Evolutionary conservation across 2,888 invertebrate genomes (phyloP), one percentile per base, ranked within the genome.

Genomic region (Fragum fragum): DNA sequence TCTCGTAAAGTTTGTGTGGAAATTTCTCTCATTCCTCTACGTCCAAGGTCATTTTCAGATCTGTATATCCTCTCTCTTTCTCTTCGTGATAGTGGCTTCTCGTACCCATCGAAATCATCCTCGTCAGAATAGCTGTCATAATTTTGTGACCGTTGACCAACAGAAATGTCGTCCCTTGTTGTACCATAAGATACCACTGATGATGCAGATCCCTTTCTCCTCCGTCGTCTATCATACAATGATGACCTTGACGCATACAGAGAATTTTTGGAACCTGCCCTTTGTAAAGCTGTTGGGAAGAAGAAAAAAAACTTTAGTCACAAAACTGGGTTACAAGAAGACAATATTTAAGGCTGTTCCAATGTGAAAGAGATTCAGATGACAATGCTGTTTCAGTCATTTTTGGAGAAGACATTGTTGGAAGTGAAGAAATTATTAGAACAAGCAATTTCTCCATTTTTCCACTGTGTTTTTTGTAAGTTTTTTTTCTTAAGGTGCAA

Each of bases 241-340:
- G 91, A 91, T 47, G 90, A 89, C 52, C 92, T 82, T 18, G 92
- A 92, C 14, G 92, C 88, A 82, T 92, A 92, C 23, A 92, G 74
- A 0, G 92, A 92, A 28, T 86, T 87, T 70, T 88, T 89, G 16
- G 92, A 92, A 6, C 88, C 85, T 16, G 91, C 79, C 68, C 92
- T 88, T 26, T 84, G 81, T 3, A 92, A 86, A 36, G 90, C 92
- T 92, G 87, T 21, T 85, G 77, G 36, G 53, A 7, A 55, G 26
- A 36, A 70, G 16, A 47, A 5, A 47, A n/a, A 9, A 47, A 9
- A 47, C n/a, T 47, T 47, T 47, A 47, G 47, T 47, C n/a, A 47
- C 39, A 39, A 39, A 39, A 39, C 39, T 9, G 14, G n/a, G 39
- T 39, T 14, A 39, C 39, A 6, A 39, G 14, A 39, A 14, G 14